Evolutionary conservation across 2,113 vertebrate species (phyloP), one percentile per base, ranked within the genome.

Genomic region (Amphiprion percula): DNA sequence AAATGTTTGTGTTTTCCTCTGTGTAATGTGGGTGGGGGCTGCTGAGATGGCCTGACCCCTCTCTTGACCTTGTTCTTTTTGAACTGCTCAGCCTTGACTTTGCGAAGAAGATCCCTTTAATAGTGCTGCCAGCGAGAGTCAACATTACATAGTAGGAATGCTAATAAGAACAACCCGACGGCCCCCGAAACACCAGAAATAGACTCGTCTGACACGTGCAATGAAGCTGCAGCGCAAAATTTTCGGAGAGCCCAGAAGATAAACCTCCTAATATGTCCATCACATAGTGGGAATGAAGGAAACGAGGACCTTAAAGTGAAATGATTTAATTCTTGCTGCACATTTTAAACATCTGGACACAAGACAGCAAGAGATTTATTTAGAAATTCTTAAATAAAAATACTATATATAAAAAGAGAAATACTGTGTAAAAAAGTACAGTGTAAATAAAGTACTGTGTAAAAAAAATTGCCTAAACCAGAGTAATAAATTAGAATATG

Each of bases 61-160:
- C 60, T 81, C 69, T 74, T 73, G 62, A 89, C 83, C 84, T 78
- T 39, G 66, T 46, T 84, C 37, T 73, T 65, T 85, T 79, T 84
- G 24, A 88, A 68, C 55, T 64, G 56, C 66, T 80, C 60, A 72
- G 79, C 87, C 74, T 78, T 30, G 82, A 85, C 79, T 88, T 83
- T 83, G 74, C 71, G 80, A 67, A 58, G 72, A 74, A 77, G 46
- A 72, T 76, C 19, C 5, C 75, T 89, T 87, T 89, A 87, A 89
- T 82, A 76, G 74, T 49, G 41, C 75, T 88, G 70, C 79, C 82
- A 88, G 80, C 52, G 56, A 71, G 23, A 73, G 64, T 73, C 73
- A 83, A 69, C 78, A 79, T 84, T 75, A 80, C 69, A 83, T 50
- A 61, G 79, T 47, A 65, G 59, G 79, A 92, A 87, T 87, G 82